phyloP scores from a whole-genome alignment of 2,888 invertebrate genomes.

The Scaptomyza caliginosa region DNA sequence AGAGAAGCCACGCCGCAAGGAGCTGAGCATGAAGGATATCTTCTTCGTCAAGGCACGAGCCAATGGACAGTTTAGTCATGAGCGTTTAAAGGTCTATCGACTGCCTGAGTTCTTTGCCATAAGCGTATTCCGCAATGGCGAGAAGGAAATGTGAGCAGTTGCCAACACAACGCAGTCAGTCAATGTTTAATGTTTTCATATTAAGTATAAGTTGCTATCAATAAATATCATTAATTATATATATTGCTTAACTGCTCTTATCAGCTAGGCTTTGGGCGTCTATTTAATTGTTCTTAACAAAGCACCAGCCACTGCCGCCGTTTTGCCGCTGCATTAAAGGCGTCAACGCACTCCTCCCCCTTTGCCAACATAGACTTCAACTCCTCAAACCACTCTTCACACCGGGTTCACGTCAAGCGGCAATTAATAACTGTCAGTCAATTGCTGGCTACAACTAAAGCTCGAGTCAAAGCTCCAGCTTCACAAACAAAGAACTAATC shows the following conservation, averaged over 20 bases:
- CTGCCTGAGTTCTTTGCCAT: conserved; percentile 82
- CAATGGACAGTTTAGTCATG: conserved; percentile 81
- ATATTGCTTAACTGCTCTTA: conserved; percentile 40
- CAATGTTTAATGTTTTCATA: conserved; percentile 46
- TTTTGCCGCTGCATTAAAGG: conserved; percentile 40
- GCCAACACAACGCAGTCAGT: conserved; percentile 22
- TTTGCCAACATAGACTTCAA: conserved; percentile 17
- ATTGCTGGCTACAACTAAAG: conserved; percentile 60
- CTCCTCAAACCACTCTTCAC: conserved; percentile 6
- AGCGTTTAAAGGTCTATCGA: conserved; percentile 77
- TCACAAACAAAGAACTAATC: conserved; percentile 68
- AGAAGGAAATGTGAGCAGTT: conserved; percentile 28
- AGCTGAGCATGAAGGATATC: conserved; percentile 73
- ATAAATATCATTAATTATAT: conserved; percentile 63
- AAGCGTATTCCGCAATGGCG: conserved; percentile 71
- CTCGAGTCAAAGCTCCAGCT: conserved; percentile 37
- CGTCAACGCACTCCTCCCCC: conserved; percentile 28
- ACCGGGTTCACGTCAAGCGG: conserved; percentile 58
- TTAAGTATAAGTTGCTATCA: conserved; percentile 62
- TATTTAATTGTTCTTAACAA: conserved; percentile 56
- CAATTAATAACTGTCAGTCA: conserved; percentile 76
- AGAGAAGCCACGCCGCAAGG: conserved; percentile 45
- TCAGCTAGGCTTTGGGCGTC: conserved; percentile 27
- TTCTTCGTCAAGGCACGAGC: conserved; percentile 79
- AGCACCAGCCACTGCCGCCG: conserved; percentile 25